A percentile compares a stretch with the other conserved stretches of the same genome.
Evolutionary conservation across 2,797 vertebrate species (phyloP).

Genomic region (Gephyroberyx darwinii): DNA sequence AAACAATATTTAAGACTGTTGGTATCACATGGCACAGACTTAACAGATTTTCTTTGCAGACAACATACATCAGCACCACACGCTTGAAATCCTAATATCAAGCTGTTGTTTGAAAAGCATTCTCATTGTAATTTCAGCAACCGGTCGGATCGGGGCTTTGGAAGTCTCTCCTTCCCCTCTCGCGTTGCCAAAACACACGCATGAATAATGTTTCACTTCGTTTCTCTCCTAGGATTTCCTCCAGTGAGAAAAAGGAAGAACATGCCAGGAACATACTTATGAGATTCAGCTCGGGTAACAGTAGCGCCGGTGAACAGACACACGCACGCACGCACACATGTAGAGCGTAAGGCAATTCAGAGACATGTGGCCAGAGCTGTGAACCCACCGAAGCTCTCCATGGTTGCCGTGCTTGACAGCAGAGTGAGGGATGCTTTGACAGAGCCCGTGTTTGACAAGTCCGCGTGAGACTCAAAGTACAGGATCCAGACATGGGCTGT

Average conservation of each 20-base stretch:
- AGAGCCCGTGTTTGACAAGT: slow-evolving; percentile 78
- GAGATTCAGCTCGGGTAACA: slow-evolving; percentile 32
- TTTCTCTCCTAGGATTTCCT: slow-evolving; percentile 40
- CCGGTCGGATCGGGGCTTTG: slow-evolving; percentile 69
- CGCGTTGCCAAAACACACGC: slow-evolving; percentile 49
- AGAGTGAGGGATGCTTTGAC: slow-evolving; percentile 78
- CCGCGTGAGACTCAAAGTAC: slow-evolving; percentile 76
- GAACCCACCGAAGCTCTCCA: slow-evolving; percentile 52
- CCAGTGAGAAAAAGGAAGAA: slow-evolving; percentile 36
- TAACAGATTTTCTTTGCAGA: slow-evolving; percentile 73
- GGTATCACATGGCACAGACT: slow-evolving; percentile 74
- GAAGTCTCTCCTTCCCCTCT: slow-evolving; percentile 40
- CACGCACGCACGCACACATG: slow-evolving; percentile 4
- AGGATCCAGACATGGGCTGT: slow-evolving; percentile 80
- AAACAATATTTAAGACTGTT: slow-evolving; percentile 82
- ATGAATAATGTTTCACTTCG: slow-evolving; percentile 61
- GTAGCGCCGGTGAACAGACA: slow-evolving; percentile 24
- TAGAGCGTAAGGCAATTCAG: slow-evolving; percentile 41
- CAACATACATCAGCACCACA: slow-evolving; percentile 71
- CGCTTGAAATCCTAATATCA: slow-evolving; percentile 67
- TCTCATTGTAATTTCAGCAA: slow-evolving; percentile 72
- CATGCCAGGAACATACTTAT: slow-evolving; percentile 49
- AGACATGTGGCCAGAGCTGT: slow-evolving; percentile 63
- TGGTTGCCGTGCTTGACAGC: slow-evolving; percentile 65
- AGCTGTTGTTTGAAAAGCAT: slow-evolving; percentile 72